Evolutionary conservation across 2,113 vertebrate species (phyloP), one percentile per base, ranked within the genome.

Genomic region (Salvelinus sp.): DNA sequence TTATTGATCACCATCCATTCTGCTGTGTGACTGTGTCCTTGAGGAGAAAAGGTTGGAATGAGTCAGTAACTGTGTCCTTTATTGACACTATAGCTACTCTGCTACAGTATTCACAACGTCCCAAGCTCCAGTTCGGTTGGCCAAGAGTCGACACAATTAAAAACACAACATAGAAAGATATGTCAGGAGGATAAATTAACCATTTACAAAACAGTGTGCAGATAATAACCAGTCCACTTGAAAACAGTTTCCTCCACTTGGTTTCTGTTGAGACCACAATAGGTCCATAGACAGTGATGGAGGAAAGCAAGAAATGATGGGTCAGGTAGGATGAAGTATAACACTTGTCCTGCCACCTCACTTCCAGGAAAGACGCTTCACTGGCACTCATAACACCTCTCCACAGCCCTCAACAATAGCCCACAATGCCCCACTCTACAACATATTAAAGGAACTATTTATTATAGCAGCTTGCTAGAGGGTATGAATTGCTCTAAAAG

Each of bases 241-340:
- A 50, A 23, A 23, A 13, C 69, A 48, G 69, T 50, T 50, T 50
- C 33, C 22, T 50, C 30, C n/a, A 6, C n/a, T 22, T 22, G 0
- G 69, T 85, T 78, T 50, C 78, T 48, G 66, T 69, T 70, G 79
- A 69, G 76, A 81, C 6, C 13, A 47, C 22, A 78, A 70, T 2
- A 44, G 75, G 20, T 20, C 54, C n/a, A 44, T 10, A 44, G 28
- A 10, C n/a, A 69, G 10, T 9, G 14, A 44, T 12, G 67, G 54
- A 57, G 18, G 54, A 57, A 16, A 20, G 18, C n/a, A 63, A 50
- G 7, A 70, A 78, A 58, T 58, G 13, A 69, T 25, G 48, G 70
- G 20, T 20, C 54, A 57, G 54, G 54, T 14, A 44, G 38, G 38
- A 10, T 10, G 38, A 44, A 10, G 9, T 57, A 57, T 3, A 57